Base-by-base conservation (phyloP, 2,113 vertebrate genomes). In the Romanogobio albipinnatus region DNA sequence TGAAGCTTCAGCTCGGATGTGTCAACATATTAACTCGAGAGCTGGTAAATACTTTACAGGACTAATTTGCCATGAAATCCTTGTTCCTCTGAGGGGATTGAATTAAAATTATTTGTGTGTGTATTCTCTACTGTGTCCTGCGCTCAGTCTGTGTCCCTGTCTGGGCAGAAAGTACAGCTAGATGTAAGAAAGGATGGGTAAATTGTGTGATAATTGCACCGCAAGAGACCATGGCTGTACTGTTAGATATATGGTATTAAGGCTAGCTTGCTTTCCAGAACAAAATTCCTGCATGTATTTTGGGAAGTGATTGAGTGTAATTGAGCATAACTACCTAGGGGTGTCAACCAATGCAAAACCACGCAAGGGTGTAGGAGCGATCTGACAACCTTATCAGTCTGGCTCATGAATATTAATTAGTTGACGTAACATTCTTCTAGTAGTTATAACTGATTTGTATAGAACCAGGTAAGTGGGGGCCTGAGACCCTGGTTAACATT, bases 71-170 rank as follows among this genome's bases (percentile, higher is more conserved):
- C 51, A 39, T 61, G 11, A 71, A 81, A 59, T 68, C 39, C 47
- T 19, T 11, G 39, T 53, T 56, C 19, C 56, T 86, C 56, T 70
- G 24, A 56, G 56, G 43, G 62, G 13, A 64, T 51, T 81, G 66
- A 87, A 71, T 78, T 78, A 51, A 51, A 85, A 82, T 66, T 14
- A 85, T 89, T 84, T 53, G 81, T 80, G 66, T 80, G 58, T 39
- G 5, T 39, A 51, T 79, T 24, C 47, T 58, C 85, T 26, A 11
- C 29, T 84, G 70, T 59, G 64, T 22, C 71, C 62, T 49, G 24
- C 9, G 39, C 61, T 70, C 49, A 76, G 5, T 33, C 45, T 68
- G 15, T 81, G 78, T 39, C 58, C 14, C 58, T 2, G 5, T 59
- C 76, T 77, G 33, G 53, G 56, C 36, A 29, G 15, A 64, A 64